Evolutionary conservation across 2,113 vertebrate genomes (phyloP), one percentile per base, ranked within the genome.

Genomic region (Pagrus major): DNA sequence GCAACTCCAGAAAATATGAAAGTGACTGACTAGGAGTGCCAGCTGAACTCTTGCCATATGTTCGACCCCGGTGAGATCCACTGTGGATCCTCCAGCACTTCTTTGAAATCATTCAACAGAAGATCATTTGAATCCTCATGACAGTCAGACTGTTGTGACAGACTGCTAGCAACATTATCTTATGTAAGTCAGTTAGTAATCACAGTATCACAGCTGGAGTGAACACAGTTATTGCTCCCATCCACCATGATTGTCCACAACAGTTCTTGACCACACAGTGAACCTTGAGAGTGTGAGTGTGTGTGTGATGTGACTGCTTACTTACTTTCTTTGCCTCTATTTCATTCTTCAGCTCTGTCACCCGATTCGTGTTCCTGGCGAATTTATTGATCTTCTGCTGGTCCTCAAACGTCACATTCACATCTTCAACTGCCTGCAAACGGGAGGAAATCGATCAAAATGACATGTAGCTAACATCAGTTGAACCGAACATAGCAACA

Each of bases 311-410:
- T 31, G 3, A 33, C 55, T 54, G 51, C 47, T 95, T 80, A 97
- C 98, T 93, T 97, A 97, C 98, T 93, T 97, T 99, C 91, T 97
- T 99, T 11, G 95, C 92, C 60, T 98, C 96, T 54, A 99, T 99
- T 93, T 99, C 98, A 83, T 98, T 98, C 83, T 97, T 98, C 10
- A 99, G 92, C 90, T 99, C 98, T 0, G 96, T 96, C 91, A 98
- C 96, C 84, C 97, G 96, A 91, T 93, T 99, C 41, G 97, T 99
- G 71, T 97, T 98, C 88, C 97, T 96, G n/a, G 98, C 98, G 89
- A 99, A 99, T 63, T 97, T 98, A 83, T 99, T 99, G 80, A 99
- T 99, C 92, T 97, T 99, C 87, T 99, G 97, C 33, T 99, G 98
- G 88, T 99, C 98, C 91, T 98, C 98, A 71, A 98, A 99, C 0